Base-by-base conservation (phyloP, 1,140 invertebrate species). In the Bombus affinis region DNA sequence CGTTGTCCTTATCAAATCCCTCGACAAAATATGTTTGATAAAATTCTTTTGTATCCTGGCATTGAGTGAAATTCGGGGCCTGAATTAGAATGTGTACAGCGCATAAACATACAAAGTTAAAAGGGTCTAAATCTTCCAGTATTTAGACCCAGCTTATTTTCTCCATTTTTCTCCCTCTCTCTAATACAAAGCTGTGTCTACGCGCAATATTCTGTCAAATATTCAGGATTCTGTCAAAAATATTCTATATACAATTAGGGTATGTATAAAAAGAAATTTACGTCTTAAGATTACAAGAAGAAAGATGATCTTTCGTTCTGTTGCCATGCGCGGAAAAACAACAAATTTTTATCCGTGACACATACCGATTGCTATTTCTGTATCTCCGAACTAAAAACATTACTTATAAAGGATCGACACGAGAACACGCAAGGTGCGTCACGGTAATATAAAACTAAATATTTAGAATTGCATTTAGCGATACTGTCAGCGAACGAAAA, bases 101-200 rank as follows among this genome's bases (percentile, higher is more conserved):
- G 92, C 90, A 81, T 92, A 88, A 90, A 92, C 86, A 92, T 93
- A 92, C 78, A 92, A 92, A 93, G 88, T 90, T 91, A 90, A 91
- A 92, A 83, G 83, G 79, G 70, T 39, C 83, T 18, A 66, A 37
- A 68, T 75, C 44, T 65, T 1, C 22, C 39, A 4, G 1, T 2
- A 53, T 78, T 42, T 77, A 76, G 87, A 84, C 74, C 88, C 80
- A 79, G 62, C 65, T 77, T 88, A 44, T 72, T 76, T 88, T 37
- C 37, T 68, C n/a, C 15, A 47, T 65, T 42, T 83, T 15, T 59
- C 59, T 73, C 68, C 13, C 18, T 83, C 66, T 28, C 53, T 82
- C 85, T 83, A 81, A 81, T 89, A 89, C 82, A 86, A 91, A 91
- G 82, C 85, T 75, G 84, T 65, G 39, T 89, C 71, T 87, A 89